Evolutionary conservation across 2,113 vertebrate genomes (phyloP), one percentile per base, ranked within the genome.

Genomic region (Mirounga angustirostris): DNA sequence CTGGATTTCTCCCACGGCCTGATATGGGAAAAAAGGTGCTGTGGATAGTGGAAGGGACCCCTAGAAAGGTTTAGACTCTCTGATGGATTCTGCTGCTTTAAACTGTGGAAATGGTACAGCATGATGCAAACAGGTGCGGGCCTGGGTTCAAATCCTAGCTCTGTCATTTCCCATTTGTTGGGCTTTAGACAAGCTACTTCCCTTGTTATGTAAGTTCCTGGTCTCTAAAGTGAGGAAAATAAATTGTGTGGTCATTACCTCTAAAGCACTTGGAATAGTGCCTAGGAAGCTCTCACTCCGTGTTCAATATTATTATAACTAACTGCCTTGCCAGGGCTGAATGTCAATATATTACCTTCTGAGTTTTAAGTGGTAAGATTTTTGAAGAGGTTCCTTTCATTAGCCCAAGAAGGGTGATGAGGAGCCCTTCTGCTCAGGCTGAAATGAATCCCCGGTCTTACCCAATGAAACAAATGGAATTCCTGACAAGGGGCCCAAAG

Each of bases 291-390:
- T 43, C 28, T 69, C n/a, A 5, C 7, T 24, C 7, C 0, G 0
- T 59, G 40, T 54, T 78, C 11, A 46, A 0, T 76, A n/a, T 36
- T 63, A 36, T 4, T 56, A 59, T n/a, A 50, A 76, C 21, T 16
- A 46, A 73, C 56, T n/a, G 18, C 11, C 33, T 79, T 81, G 71
- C 26, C 14, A 22, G 12, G 21, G 2, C 61, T 43, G 46, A n/a
- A n/a, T 33, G 43, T 73, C 43, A 24, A 10, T 22, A 87, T 19
- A 0, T 30, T n/a, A 74, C 46, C 65, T 83, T 58, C 33, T 79
- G 79, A 78, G 33, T 92, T 96, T 92, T 81, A 82, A 96, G 65
- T 40, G 89, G 59, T 94, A 36, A 79, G 7, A 40, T 69, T 50
- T 95, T 92, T 76, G 52, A 87, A 86, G 43, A 76, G 65, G 1